Conservation (phyloP, 2,888 invertebrate genomes). For the Drosophila lacicola region DNA sequence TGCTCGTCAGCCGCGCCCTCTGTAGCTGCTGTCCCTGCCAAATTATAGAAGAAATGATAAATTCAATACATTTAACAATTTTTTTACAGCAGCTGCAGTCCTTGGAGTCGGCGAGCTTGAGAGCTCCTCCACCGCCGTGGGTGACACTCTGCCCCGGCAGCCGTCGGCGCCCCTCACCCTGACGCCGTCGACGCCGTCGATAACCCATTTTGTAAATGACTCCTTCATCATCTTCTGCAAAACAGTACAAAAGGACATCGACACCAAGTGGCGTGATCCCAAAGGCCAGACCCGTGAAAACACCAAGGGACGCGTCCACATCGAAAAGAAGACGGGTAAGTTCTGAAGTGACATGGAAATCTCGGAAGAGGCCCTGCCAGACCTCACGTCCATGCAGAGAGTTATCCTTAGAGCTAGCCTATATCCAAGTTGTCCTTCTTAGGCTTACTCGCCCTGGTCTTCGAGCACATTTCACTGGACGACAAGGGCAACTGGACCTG, state of each 20-base stretch:
- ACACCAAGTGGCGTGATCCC: conserved; percentile 84
- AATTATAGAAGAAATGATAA: conserved; percentile 51
- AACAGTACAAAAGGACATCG: conserved; percentile 77
- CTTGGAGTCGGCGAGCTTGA: conserved; percentile 65
- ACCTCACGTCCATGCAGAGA: not conserved
- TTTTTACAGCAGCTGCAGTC: conserved; percentile 60
- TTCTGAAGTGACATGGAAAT: conserved; percentile 7
- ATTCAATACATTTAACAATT: conserved; percentile 38
- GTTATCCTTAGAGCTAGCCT: conserved; percentile 3
- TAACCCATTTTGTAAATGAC: conserved; percentile 85
- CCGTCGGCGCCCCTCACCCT: conserved; percentile 64
- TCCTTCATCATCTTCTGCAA: conserved; percentile 85
- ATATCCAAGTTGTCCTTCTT: conserved; percentile 5
- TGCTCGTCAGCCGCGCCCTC: not conserved
- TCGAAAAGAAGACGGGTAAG: conserved; percentile 84
- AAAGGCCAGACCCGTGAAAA: conserved; percentile 81
- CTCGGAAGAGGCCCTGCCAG: not conserved
- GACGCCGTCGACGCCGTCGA: conserved; percentile 82
- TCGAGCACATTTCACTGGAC: conserved; percentile 85
- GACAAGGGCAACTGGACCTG: conserved; percentile 86
- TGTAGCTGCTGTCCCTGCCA: not conserved
- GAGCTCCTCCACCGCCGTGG: conserved; percentile 16
- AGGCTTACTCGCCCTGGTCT: conserved; percentile 85
- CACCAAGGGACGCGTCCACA: conserved; percentile 85
- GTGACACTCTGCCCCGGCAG: conserved; percentile 15